phyloP scores from a whole-genome alignment of 2,797 vertebrate species.

The Rhinichthys osculus region DNA sequence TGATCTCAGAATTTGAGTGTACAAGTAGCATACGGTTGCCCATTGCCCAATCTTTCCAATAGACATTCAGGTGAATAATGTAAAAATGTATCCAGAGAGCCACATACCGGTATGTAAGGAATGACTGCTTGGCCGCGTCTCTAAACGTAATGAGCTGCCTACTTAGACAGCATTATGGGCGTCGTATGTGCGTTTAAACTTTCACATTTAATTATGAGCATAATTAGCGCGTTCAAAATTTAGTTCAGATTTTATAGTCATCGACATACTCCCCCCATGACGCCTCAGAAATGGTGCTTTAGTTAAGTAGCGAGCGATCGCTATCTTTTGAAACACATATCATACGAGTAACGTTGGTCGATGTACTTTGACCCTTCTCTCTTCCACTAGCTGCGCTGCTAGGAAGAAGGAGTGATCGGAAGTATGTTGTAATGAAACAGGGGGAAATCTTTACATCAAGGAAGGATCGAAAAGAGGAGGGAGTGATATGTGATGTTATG shows the following conservation, averaged over 20 bases:
- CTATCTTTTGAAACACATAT: not conserved
- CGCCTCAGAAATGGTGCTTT: not conserved
- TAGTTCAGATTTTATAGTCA: too few species aligned
- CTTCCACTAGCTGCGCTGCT: slow-evolving; percentile 70
- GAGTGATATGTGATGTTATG: slow-evolving; percentile 55
- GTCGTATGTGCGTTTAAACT: not conserved
- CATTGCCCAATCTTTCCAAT: not conserved
- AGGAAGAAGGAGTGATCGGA: slow-evolving; percentile 66
- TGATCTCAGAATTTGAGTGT: not conserved
- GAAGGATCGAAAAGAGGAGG: not conserved
- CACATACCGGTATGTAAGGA: not conserved
- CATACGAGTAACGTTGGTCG: not conserved
- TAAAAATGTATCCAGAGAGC: not conserved
- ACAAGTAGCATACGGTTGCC: not conserved
- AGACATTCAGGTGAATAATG: not conserved
- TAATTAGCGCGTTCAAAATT: not conserved
- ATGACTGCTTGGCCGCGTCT: not conserved
- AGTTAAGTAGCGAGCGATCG: not conserved
- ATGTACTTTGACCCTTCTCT: slow-evolving; percentile 71
- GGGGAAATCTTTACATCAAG: slow-evolving; percentile 41
- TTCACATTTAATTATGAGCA: not conserved
- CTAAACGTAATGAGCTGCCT: not conserved
- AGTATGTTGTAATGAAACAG: slow-evolving; percentile 67
- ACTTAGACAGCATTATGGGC: not conserved
- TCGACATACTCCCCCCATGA: not conserved